Evolutionary conservation across 2,888 invertebrate species (phyloP), one percentile per base, ranked within the genome.

Genomic region (Galerucella nymphaeae): DNA sequence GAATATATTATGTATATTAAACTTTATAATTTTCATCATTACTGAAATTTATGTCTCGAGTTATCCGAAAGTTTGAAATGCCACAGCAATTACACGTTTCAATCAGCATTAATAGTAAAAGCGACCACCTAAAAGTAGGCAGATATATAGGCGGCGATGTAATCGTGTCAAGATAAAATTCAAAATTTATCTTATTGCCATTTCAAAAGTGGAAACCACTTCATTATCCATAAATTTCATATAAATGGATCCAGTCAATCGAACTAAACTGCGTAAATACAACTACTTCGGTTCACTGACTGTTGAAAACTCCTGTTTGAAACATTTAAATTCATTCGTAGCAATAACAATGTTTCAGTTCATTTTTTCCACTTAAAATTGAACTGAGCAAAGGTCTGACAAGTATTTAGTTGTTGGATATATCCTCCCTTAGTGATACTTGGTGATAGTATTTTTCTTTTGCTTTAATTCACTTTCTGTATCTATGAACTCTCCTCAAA

Each of bases 151-250:
- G 65, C 61, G 42, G 58, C 42, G 18, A 45, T 55, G 67, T 68
- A 67, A 74, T 72, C 62, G 68, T 55, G 64, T 74, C 73, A 58
- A 70, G 73, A 76, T 72, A 74, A 75, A 72, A 62, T 64, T 30
- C 48, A 20, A 72, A 71, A 75, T 76, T 75, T 75, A 76, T 75
- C 70, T 72, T 72, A 74, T 61, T 53, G 72, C 61, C 41, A 63
- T 71, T 72, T 66, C 58, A 71, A 74, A 74, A 66, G 75, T 73
- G 72, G 65, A 69, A 78, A 72, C 79, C 74, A 72, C 76, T 78
- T 75, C 76, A 76, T 79, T 78, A 76, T 66, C 76, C 57, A 79
- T 79, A 79, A 78, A 79, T 78, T 78, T 73, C 58, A 61, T 72
- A 76, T 74, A 77, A 77, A 78, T 79, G 73, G 75, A 73, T 71